Percentiles rank a stretch among this genome's conserved stretches.
Conservation (phyloP, 1,140 invertebrate species). For the Zaprionus lachaisei region DNA sequence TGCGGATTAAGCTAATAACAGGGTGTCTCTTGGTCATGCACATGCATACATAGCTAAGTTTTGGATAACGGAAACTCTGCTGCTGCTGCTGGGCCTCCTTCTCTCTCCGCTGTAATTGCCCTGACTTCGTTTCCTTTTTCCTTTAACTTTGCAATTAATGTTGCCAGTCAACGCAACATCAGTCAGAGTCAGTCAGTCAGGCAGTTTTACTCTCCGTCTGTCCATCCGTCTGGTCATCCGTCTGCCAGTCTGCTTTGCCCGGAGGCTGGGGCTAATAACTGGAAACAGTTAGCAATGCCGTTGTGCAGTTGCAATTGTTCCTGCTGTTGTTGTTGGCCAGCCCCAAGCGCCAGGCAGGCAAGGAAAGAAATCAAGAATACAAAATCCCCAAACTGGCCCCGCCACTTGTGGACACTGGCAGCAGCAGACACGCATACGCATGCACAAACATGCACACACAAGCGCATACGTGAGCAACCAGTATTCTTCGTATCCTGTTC, state of each 20-base stretch:
- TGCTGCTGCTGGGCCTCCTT: neutral
- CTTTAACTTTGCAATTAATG: constrained; percentile 41
- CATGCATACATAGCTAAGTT: neutral
- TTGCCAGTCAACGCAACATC: constrained; percentile 23
- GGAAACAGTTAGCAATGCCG: constrained; percentile 42
- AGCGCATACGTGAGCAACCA: neutral
- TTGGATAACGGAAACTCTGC: neutral
- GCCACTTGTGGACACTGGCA: constrained; percentile 8
- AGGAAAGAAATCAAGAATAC: constrained; percentile 25
- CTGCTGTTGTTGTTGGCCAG: constrained; percentile 6
- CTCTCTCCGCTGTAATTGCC: constrained; percentile 31
- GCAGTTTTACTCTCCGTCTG: neutral
- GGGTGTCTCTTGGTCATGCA: neutral
- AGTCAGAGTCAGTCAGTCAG: neutral
- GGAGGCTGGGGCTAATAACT: constrained; percentile 38
- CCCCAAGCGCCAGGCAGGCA: constrained; percentile 20
- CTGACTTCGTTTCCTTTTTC: constrained; percentile 49
- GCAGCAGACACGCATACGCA: neutral
- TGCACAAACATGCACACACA: neutral
- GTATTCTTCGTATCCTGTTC: constrained; percentile 3
- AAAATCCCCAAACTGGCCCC: constrained; percentile 39
- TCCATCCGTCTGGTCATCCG: constrained; percentile 2
- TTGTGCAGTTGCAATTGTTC: constrained; percentile 28
- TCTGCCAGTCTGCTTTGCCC: constrained; percentile 7
- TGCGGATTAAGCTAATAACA: neutral